phyloP scores from a whole-genome alignment of 2,888 invertebrate species.

The Mermis nigrescens region DNA sequence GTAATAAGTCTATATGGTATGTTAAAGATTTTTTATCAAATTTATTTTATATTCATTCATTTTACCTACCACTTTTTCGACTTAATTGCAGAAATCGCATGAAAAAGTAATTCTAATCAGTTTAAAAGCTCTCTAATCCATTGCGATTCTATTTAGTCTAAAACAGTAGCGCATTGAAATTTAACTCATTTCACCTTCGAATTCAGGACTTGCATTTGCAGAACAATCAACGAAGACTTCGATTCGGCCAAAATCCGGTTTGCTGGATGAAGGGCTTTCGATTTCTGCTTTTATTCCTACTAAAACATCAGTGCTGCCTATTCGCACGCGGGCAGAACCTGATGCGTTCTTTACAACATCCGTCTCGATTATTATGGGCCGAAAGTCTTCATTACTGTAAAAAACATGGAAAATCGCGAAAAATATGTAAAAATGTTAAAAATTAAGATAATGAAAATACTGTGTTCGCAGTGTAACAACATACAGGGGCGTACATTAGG shows the following conservation, averaged over 20 bases:
- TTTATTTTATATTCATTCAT: no score
- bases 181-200: conserved; percentile 78
- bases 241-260: conserved; percentile 60
- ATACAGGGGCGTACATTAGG: no score
- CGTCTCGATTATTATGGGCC: conserved; percentile 36
- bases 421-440: not conserved
- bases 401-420: conserved; percentile 15
- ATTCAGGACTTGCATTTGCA: conserved; percentile 85
- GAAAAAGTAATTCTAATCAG: no score
- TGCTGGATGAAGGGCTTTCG: conserved; percentile 52
- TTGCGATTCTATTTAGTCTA: no score
- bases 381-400: conserved; percentile 34
- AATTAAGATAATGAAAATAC: no score
- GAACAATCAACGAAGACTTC: conserved; percentile 94
- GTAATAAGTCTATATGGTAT: no score
- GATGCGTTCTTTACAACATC: conserved; percentile 35
- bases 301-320: conserved; percentile 65
- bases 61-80: no score
- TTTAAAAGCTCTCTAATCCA: no score
- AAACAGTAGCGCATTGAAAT: no score
- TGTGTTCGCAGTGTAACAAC: no score
- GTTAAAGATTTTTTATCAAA: no score
- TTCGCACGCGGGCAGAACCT: conserved; percentile 36
- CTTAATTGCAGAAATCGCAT: no score
- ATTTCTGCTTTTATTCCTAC: conserved; percentile 43